A percentile compares a stretch with the other conserved stretches of the same genome.
Evolutionary conservation across 2,113 vertebrate genomes (phyloP).

Genomic region (Petaurus breviceps): DNA sequence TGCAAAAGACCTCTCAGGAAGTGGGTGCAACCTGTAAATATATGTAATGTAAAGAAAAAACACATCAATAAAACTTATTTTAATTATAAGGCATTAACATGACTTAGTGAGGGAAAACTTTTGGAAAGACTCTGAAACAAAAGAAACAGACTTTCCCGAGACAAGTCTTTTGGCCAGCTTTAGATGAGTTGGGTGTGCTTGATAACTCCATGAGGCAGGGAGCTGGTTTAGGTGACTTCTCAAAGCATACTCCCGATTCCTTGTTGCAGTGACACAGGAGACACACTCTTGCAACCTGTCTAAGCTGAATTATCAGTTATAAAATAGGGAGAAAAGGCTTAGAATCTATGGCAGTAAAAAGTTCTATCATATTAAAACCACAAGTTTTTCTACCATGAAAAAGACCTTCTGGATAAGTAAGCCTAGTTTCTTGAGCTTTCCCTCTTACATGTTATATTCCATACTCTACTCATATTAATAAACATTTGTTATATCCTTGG

Average conservation of each 20-base stretch:
- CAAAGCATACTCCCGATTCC: background rate
- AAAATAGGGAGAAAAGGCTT: background rate
- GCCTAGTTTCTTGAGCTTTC: background rate
- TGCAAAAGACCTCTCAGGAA: too few species aligned
- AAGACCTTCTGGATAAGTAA: background rate
- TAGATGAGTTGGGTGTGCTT: too few species aligned
- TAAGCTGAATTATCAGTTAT: constrained; percentile 1
- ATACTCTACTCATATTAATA: background rate
- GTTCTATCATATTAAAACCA: background rate
- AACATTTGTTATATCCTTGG: background rate
- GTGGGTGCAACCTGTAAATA: too few species aligned
- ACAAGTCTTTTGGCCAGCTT: background rate
- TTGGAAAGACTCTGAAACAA: background rate
- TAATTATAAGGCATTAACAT: background rate
- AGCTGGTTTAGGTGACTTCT: too few species aligned
- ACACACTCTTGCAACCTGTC: background rate
- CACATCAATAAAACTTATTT: too few species aligned
- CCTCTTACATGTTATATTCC: background rate
- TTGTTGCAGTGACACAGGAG: background rate
- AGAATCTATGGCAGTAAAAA: background rate
- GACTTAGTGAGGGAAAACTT: background rate
- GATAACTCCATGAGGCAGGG: too few species aligned
- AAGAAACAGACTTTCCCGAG: background rate
- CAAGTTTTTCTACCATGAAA: background rate
- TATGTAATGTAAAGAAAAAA: too few species aligned